A percentile compares a stretch with the other conserved stretches of the same genome.
phyloP scores from a whole-genome alignment of 2,113 vertebrate genomes.

The Candoia aspera region DNA sequence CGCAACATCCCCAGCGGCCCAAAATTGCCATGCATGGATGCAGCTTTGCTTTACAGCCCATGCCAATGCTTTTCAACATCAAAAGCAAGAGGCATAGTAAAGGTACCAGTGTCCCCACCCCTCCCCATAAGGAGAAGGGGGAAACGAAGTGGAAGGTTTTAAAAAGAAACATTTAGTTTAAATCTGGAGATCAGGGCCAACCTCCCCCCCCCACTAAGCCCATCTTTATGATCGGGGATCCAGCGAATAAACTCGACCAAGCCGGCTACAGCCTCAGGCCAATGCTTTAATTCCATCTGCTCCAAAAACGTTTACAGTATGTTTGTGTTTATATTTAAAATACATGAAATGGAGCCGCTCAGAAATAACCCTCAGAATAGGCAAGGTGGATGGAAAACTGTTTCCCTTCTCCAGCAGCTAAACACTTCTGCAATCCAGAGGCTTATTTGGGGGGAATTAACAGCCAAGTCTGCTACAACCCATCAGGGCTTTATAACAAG shows the following conservation, averaged over 20 bases:
- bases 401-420: not conserved
- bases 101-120: not conserved
- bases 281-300: not conserved
- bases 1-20: not conserved
- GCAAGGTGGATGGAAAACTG: not conserved
- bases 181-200: rapidly evolving
- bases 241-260: not conserved
- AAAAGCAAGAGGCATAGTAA: not conserved
- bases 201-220: not conserved
- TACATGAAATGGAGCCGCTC: not conserved
- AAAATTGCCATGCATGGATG: not conserved
- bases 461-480: too few species aligned
- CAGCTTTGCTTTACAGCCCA: not conserved
- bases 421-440: not conserved
- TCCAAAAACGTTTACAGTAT: not conserved
- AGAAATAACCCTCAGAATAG: not conserved
- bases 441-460: not conserved
- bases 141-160: not conserved
- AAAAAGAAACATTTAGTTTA: not conserved
- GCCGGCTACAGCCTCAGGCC: not conserved
- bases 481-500: not conserved
- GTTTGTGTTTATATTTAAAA: not conserved
- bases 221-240: not conserved
- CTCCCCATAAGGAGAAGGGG: not conserved
- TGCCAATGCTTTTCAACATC: not conserved